phyloP scores from a whole-genome alignment of 1,140 invertebrate genomes.

The Eumeta japonica region DNA sequence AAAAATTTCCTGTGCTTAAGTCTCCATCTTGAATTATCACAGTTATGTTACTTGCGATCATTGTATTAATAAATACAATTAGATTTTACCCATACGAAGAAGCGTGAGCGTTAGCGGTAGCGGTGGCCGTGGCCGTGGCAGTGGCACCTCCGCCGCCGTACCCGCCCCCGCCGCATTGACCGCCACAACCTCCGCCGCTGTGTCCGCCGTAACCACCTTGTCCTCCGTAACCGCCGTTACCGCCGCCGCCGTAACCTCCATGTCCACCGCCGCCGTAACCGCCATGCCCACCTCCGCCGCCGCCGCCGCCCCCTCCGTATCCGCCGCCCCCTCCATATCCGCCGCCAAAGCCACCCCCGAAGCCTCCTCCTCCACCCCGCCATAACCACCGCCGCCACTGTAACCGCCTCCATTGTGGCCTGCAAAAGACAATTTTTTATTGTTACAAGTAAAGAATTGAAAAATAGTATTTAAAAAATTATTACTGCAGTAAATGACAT shows the following conservation, averaged over 20 bases:
- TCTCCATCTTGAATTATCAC: no score
- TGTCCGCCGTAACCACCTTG: background rate
- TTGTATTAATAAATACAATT: no score
- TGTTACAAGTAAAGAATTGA: background rate
- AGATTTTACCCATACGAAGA: constrained; percentile 8
- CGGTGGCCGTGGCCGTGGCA: constrained; percentile 15
- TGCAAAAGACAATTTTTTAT: no score
- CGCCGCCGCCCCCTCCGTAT: background rate
- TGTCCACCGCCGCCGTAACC: constrained; percentile 9
- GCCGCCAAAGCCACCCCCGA: background rate
- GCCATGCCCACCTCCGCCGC: constrained; percentile 3
- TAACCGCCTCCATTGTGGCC: constrained; percentile 12
- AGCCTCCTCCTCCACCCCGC: constrained; percentile 24
- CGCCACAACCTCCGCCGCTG: constrained; percentile 5
- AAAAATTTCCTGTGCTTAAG: no score
- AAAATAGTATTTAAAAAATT: background rate
- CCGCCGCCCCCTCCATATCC: constrained; percentile 5
- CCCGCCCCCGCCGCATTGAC: constrained; percentile 9
- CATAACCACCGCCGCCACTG: constrained; percentile 21
- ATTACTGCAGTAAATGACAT: background rate
- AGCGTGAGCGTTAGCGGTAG: constrained; percentile 13
- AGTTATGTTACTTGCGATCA: no score
- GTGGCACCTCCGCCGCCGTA: constrained; percentile 7
- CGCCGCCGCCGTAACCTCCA: constrained; percentile 10
- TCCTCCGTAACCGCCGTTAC: constrained; percentile 1